Percentiles rank a stretch among this genome's conserved stretches.
Evolutionary conservation across 1,140 invertebrate genomes (phyloP).

Genomic region (Sycobia sp.): DNA sequence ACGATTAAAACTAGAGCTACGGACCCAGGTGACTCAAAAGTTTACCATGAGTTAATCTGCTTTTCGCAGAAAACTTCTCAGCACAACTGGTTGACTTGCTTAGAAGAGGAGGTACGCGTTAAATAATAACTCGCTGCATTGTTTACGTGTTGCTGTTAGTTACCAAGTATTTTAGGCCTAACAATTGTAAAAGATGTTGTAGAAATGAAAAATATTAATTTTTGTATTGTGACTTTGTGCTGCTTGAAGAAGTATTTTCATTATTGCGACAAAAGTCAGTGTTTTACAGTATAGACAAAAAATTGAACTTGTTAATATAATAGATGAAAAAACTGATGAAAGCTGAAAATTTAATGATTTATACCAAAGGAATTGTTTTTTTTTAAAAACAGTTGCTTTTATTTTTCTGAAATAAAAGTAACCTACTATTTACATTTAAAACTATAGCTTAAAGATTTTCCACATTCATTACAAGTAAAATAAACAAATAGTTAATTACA

Average conservation of each 20-base stretch:
- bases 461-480: too few species aligned
- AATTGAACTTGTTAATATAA: too few species aligned
- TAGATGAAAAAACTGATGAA: too few species aligned
- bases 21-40: conserved; percentile 59
- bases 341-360: too few species aligned
- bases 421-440: too few species aligned
- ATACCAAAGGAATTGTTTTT: too few species aligned
- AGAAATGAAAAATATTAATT: conserved; percentile 14
- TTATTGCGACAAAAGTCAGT: neutral
- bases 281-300: conserved; percentile 13
- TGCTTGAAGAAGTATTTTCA: conserved; percentile 12
- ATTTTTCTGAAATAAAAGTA: too few species aligned
- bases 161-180: conserved; percentile 20
- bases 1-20: conserved; percentile 59
- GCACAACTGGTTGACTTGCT: conserved; percentile 55
- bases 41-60: conserved; percentile 62
- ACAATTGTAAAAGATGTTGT: conserved; percentile 21
- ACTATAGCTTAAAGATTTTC: too few species aligned
- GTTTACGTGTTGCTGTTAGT: conserved; percentile 33
- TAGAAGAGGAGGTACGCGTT: conserved; percentile 49
- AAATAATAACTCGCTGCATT: conserved; percentile 35
- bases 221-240: conserved; percentile 5
- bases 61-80: conserved; percentile 57
- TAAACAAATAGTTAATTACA: too few species aligned
- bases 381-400: too few species aligned